Evolutionary conservation across 1,140 invertebrate genomes (phyloP), one percentile per base, ranked within the genome.

Genomic region (Brachionus paranguensis): DNA sequence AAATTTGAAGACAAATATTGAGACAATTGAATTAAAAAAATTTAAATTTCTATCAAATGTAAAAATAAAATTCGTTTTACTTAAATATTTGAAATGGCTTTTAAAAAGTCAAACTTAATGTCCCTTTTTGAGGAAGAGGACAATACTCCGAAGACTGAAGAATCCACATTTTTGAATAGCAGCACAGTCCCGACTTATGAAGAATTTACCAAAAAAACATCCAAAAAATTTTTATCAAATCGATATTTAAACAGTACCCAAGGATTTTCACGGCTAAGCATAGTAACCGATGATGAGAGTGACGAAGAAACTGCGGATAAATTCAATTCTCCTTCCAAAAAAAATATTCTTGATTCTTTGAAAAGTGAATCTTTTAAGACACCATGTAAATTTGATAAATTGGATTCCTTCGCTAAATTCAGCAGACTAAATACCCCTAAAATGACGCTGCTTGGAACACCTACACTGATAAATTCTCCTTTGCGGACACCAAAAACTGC

Each of bases 141-240:
- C n/a, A 60, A 60, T 12, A 5, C 8, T 27, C 41, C 72, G 3
- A 29, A 29, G 27, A 3, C 10, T 3, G 72, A 81, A 47, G 78
- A 81, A 8, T 64, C 78, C 5, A 81, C 64, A 37, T 81, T 81
- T 64, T 64, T 81, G 41, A 81, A 81, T 47, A 81, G 64, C 29
- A 81, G 78, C 27, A 81, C 78, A n/a, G 78, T 81, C 20, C 78
- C 78, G 11, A 81, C 78, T 29, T 81, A 81, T 47, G 78, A 81
- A 43, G 78, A 81, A 68, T 81, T 81, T 64, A 60, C 64, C 4
- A 81, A 60, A 43, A 81, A 81, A 17, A 81, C 53, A 41, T 8
- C 64, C 24, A 81, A 64, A 68, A 81, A 37, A 17, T 41, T 41
- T 41, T 81, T 68, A 10, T 17, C 14, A 2, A 81, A 60, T 12